A percentile compares a stretch with the other conserved stretches of the same genome.
These are phyloP conservation scores for Epinotia brunnichana DNA, from an alignment of 2,888 invertebrate genomes.

Conservation along the genomic window DNA sequence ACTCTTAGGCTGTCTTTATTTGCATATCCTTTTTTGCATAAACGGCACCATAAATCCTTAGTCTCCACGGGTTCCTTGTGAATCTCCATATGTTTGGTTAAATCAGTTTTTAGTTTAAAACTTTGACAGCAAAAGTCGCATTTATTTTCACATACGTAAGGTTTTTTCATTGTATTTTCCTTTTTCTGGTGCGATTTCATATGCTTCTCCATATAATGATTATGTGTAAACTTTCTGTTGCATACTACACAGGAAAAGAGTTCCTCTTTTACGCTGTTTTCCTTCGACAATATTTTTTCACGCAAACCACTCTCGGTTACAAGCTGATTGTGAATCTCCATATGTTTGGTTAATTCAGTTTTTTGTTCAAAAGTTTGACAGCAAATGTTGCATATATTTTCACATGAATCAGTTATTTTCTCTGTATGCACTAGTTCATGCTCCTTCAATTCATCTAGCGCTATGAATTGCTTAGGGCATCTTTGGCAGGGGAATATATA, in stretches of 20 bases:
- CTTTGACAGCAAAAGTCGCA: slow-evolving; percentile 20
- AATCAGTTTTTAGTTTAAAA: slow-evolving; percentile 8
- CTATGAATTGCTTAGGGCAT: too few relatives aligned
- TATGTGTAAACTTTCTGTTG: neutral
- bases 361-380: too few relatives aligned
- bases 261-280: neutral
- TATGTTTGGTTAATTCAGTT: neutral
- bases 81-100: slow-evolving; percentile 5
- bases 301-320: neutral
- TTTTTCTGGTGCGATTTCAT: neutral
- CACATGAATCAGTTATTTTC: neutral
- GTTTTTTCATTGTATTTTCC: neutral
- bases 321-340: slow-evolving; percentile 8
- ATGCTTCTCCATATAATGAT: neutral
- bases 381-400: neutral
- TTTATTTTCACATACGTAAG: slow-evolving; percentile 1
- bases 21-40: neutral
- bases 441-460: too few relatives aligned
- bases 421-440: too few relatives aligned
- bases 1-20: neutral
- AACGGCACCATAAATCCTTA: neutral
- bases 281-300: neutral
- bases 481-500: too few relatives aligned
- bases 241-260: too few relatives aligned
- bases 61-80: neutral